Conservation (phyloP, 35 echinoderm and acorn worm species). For the Hemicentrotus pulcherrimus region DNA sequence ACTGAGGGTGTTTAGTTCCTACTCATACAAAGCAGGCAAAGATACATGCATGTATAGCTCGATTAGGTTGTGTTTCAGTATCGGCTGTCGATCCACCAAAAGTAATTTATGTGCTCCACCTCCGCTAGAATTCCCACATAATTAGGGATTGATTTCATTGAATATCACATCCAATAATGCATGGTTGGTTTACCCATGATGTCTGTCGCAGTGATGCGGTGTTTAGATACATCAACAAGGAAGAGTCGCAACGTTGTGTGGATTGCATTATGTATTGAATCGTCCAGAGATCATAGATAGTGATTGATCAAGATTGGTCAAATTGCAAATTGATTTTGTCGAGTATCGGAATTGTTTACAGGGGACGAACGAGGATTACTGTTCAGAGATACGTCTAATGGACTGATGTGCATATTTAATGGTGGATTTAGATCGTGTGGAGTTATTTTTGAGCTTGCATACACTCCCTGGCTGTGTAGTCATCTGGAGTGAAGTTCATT, state of each 20-base stretch:
- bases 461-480: background rate
- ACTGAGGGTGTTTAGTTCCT: background rate
- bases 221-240: background rate
- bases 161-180: background rate
- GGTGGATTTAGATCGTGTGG: background rate
- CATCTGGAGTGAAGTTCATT: background rate
- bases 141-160: slow-evolving; percentile 5
- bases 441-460: background rate
- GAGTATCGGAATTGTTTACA: background rate
- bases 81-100: background rate
- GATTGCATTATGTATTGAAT: background rate
- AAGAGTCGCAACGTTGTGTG: background rate
- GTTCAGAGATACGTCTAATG: background rate
- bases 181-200: background rate
- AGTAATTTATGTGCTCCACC: background rate
- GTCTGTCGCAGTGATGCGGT: background rate
- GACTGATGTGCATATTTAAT: background rate
- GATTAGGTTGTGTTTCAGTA: background rate
- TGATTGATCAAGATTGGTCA: background rate
- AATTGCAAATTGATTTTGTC: background rate
- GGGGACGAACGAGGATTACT: background rate
- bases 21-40: background rate
- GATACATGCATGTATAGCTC: background rate
- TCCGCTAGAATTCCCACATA: background rate
- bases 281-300: background rate